Evolutionary conservation across 37 sponge, comb jelly and placozoan species (phyloP).

Genomic region (Cliona cf. orientalis): DNA sequence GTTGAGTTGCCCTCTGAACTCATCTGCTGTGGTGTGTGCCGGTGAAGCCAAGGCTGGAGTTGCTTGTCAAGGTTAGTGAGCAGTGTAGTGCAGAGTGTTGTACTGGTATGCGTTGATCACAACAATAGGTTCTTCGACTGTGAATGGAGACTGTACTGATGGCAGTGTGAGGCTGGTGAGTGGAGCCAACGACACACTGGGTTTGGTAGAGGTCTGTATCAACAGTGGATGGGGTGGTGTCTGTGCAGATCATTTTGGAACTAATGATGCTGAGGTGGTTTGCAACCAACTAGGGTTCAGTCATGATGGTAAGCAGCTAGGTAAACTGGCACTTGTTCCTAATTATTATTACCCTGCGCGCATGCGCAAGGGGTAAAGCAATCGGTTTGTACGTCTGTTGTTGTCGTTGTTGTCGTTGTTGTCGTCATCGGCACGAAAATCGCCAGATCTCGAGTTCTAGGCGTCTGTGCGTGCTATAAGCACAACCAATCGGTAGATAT

Average conservation of each 20-base stretch:
- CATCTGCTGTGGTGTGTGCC: neutral
- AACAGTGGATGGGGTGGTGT: slow-evolving; percentile 57
- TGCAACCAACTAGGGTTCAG: slow-evolving; percentile 51
- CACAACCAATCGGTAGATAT: too few relatives aligned
- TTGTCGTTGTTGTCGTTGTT: too few relatives aligned
- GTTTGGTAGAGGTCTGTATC: slow-evolving; percentile 49
- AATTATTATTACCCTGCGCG: too few relatives aligned
- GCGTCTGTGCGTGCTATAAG: too few relatives aligned
- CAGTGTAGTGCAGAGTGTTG: too few relatives aligned
- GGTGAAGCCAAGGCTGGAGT: slow-evolving; percentile 13
- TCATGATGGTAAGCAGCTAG: slow-evolving; percentile 33
- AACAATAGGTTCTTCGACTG: slow-evolving; percentile 6
- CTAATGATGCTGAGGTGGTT: slow-evolving; percentile 42
- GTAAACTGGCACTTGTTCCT: too few relatives aligned
- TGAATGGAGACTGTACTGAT: slow-evolving; percentile 3
- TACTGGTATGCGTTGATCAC: too few relatives aligned
- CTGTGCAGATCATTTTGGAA: slow-evolving; percentile 59
- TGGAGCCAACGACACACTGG: slow-evolving; percentile 1
- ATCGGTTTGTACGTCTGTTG: too few relatives aligned
- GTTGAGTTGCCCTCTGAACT: neutral
- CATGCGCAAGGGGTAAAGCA: too few relatives aligned
- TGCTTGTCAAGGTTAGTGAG: slow-evolving; percentile 15
- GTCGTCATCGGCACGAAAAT: too few relatives aligned
- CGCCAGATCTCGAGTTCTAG: too few relatives aligned
- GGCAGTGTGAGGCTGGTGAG: slow-evolving; percentile 36